Conservation (phyloP, 37 sponge, comb jelly and placozoan genomes). For the Agelas oroides region DNA sequence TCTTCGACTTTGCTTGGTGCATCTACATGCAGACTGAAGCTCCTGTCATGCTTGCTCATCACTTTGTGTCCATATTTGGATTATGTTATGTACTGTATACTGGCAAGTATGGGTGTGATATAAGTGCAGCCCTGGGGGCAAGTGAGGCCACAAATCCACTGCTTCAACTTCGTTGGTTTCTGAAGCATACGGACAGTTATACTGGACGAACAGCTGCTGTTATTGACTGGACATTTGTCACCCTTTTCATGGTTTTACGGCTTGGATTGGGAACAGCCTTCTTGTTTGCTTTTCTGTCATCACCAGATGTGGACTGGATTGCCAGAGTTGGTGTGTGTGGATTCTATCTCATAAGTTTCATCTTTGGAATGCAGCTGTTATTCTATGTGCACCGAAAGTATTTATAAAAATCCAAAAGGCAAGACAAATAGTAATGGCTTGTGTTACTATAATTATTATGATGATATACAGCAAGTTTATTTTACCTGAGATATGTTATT, state of each 20-base stretch:
- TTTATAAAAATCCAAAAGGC: too few relatives aligned
- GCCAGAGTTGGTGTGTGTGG: conserved; percentile 58
- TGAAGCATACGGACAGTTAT: conserved; percentile 54
- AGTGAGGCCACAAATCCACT: conserved; percentile 91
- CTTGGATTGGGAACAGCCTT: conserved; percentile 64
- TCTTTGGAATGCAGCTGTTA: conserved; percentile 67
- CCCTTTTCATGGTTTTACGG: conserved; percentile 28
- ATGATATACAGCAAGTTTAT: background rate
- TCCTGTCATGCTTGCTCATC: conserved; percentile 85
- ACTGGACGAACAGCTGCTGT: conserved; percentile 26
- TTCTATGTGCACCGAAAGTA: conserved; percentile 46
- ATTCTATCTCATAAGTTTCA: conserved; percentile 73
- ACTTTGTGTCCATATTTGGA: conserved; percentile 80
- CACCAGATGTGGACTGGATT: conserved; percentile 44
- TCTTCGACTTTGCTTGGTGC: conserved; percentile 93
- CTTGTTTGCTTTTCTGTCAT: conserved; percentile 36
- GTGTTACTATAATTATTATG: background rate
- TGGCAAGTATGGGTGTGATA: conserved; percentile 63
- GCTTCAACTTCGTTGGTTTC: conserved; percentile 80
- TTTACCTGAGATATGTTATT: background rate
- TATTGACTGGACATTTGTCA: conserved; percentile 59
- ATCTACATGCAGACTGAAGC: conserved; percentile 80
- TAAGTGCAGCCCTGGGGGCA: conserved; percentile 79
- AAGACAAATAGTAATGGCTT: background rate
- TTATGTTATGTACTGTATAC: conserved; percentile 50